Evolutionary conservation across 2,113 vertebrate genomes (phyloP), one percentile per base, ranked within the genome.

Genomic region (Trematocara nigrifrons): DNA sequence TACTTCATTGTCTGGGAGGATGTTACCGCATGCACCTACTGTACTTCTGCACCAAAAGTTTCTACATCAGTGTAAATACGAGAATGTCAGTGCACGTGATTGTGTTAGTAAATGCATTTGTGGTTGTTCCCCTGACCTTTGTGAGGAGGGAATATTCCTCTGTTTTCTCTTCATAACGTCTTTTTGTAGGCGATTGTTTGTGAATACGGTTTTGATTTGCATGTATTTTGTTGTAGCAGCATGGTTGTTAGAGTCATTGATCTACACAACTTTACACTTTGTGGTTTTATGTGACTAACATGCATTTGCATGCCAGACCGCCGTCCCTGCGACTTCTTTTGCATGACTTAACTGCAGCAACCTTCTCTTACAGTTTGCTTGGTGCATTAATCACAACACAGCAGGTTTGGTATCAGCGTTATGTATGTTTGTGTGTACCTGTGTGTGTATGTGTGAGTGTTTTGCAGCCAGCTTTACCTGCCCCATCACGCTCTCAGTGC

Each of bases 401-500:
- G 35, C n/a, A 77, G 81, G 49, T 78, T 33, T 83, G 22, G 42
- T 61, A 47, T 86, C n/a, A 69, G 53, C 20, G 3, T 31, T 2
- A 1, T 47, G 86, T 86, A 2, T 86, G 87, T 76, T 69, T 86
- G 18, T 16, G 69, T 81, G 56, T 45, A 0, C 61, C 31, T 77
- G 42, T 86, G 56, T 83, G 33, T 79, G 18, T 82, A 33, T 79
- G 59, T 88, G 69, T 84, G 80, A 85, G 79, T 91, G 86, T 92
- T 89, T 64, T 91, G 74, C 77, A 88, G 78, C 59, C 88, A 88
- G 92, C 92, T 95, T 93, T 91, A 90, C 71, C 86, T 87, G 86
- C 92, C 80, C 87, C 85, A 52, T 91, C 86, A 91, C 82, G 40
- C 80, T 94, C 94, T 94, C 92, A 94, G 94, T 94, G 94, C 93